These are phyloP conservation scores for Polypedilum pembai DNA, from an alignment of 1,140 invertebrate genomes.

Conservation along the genomic window DNA sequence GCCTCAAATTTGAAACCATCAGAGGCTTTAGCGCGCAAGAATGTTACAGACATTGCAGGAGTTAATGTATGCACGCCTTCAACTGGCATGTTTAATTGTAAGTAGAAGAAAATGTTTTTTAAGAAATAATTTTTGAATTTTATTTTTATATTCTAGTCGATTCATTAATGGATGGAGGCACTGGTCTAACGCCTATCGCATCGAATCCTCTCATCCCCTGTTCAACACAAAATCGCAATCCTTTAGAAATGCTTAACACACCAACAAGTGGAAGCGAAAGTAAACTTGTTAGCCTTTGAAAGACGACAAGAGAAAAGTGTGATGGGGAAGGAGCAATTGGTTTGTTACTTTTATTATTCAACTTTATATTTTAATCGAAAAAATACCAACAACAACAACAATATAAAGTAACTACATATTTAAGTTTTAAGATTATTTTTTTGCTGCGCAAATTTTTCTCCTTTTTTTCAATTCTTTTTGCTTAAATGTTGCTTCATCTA, in stretches of 20 bases:
- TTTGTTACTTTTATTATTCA: too few species aligned
- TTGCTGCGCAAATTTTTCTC: too few species aligned
- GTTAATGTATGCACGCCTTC: slow-evolving; percentile 82
- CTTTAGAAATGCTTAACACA: slow-evolving; percentile 57
- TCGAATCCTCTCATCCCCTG: slow-evolving; percentile 60
- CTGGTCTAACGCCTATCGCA: slow-evolving; percentile 75
- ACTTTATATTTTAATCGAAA: too few species aligned
- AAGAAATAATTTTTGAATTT: too few species aligned
- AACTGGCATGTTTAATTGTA: slow-evolving; percentile 81
- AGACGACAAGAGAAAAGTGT: not conserved
- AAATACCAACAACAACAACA: too few species aligned
- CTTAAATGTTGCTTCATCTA: too few species aligned
- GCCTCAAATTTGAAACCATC: slow-evolving; percentile 43
- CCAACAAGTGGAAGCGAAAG: slow-evolving; percentile 57
- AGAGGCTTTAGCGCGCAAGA: slow-evolving; percentile 38
- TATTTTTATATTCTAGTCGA: too few species aligned
- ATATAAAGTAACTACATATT: too few species aligned
- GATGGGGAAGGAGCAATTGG: too few species aligned
- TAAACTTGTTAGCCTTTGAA: slow-evolving; percentile 54
- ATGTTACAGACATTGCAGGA: slow-evolving; percentile 58
- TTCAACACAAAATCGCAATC: slow-evolving; percentile 58
- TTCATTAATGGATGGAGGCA: slow-evolving; percentile 85
- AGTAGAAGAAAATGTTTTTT: too few species aligned
- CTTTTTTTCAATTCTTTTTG: too few species aligned
- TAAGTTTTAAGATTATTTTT: too few species aligned